These are phyloP conservation scores for Eupithecia centaureata DNA, from an alignment of 2,888 invertebrate genomes.

Conservation along the genomic window DNA sequence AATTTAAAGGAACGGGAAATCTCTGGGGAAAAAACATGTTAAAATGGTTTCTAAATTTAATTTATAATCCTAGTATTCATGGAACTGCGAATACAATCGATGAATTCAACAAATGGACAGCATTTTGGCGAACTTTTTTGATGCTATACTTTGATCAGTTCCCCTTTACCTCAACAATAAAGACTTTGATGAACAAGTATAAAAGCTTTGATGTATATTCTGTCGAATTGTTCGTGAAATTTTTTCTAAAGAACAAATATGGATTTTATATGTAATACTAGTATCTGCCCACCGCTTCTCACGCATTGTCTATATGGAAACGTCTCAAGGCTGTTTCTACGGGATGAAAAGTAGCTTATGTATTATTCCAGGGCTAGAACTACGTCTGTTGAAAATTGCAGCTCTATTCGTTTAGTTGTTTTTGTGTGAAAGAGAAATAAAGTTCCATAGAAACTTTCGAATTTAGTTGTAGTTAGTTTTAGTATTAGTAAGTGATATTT, in stretches of 20 bases:
- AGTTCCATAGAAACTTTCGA: too few species aligned
- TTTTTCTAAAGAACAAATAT: neutral
- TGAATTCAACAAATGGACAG: conserved; percentile 3
- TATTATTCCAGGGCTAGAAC: too few species aligned
- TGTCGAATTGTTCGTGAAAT: neutral
- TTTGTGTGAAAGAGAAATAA: too few species aligned
- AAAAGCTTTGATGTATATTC: too few species aligned
- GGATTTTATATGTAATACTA: too few species aligned
- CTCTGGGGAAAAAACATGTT: conserved; percentile 34
- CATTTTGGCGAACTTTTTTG: neutral
- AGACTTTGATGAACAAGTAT: neutral
- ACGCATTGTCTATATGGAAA: too few species aligned
- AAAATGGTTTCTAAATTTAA: conserved; percentile 26
- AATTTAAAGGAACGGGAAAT: conserved; percentile 27
- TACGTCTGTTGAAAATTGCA: too few species aligned
- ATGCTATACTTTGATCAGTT: neutral
- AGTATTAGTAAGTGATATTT: conserved; percentile 57
- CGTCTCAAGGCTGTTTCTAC: too few species aligned
- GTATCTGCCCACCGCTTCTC: too few species aligned
- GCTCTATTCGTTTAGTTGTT: too few species aligned
- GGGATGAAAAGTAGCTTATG: too few species aligned
- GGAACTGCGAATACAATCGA: neutral
- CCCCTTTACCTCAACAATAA: neutral
- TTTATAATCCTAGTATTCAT: conserved; percentile 17
- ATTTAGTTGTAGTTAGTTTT: too few species aligned